Evolutionary conservation across 2,888 invertebrate species (phyloP).

Genomic region (Camponotus fellah): DNA sequence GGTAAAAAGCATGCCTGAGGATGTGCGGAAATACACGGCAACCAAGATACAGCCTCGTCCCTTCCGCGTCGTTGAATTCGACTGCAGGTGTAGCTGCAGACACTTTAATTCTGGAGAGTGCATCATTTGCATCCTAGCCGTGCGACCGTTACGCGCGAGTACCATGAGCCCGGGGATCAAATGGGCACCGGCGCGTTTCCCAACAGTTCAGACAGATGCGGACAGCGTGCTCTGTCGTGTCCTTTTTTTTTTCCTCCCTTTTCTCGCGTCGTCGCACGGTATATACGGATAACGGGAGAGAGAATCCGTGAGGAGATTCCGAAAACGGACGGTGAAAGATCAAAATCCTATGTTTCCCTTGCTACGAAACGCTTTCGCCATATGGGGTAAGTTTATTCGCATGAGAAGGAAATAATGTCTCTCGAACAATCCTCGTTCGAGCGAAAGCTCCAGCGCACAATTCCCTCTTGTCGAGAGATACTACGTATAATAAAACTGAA

Average conservation of each 20-base stretch:
- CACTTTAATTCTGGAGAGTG: constrained; percentile 85
- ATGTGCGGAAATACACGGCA: constrained; percentile 58
- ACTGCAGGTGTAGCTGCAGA: constrained; percentile 75
- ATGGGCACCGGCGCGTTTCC: constrained; percentile 58
- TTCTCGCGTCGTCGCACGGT: constrained; percentile 39
- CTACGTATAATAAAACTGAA: constrained; percentile 28
- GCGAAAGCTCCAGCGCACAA: constrained; percentile 9
- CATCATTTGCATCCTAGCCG: constrained; percentile 83
- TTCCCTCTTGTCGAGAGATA: constrained; percentile 16
- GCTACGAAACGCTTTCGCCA: neutral
- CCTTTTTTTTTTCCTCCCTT: constrained; percentile 15
- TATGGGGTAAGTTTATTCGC: neutral
- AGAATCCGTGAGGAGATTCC: constrained; percentile 14
- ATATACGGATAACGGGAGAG: constrained; percentile 22
- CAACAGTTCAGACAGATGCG: constrained; percentile 51
- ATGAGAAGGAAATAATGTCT: constrained; percentile 8
- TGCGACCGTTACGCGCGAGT: constrained; percentile 55
- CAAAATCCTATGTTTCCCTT: constrained; percentile 42
- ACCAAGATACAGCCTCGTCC: constrained; percentile 60
- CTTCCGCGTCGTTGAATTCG: constrained; percentile 70
- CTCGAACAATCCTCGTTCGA: neutral
- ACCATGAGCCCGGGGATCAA: constrained; percentile 60
- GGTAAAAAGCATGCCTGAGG: constrained; percentile 47
- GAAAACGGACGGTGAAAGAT: constrained; percentile 45
- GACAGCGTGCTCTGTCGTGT: constrained; percentile 37